These are phyloP conservation scores for Geococcyx californianus DNA, from an alignment of 2,113 vertebrate species.

Conservation along the genomic window DNA sequence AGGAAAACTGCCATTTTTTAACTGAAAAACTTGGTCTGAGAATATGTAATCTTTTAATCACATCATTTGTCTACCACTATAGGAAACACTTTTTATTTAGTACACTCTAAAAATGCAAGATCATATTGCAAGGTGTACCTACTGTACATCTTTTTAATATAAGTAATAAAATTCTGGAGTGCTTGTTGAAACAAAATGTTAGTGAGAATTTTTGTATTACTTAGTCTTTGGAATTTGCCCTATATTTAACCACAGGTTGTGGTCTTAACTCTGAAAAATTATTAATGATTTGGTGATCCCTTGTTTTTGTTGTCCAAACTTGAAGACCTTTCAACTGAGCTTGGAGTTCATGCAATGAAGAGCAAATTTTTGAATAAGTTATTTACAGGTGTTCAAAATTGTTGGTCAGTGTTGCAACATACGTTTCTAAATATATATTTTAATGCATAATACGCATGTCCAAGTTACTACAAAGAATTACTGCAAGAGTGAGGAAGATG, in stretches of 20 bases:
- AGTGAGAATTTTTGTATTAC: neutral
- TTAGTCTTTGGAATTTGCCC: neutral
- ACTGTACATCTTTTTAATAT: neutral
- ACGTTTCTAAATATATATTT: neutral
- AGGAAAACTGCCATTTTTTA: neutral
- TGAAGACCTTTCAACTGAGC: neutral
- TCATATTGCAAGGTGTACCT: neutral
- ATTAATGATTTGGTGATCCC: neutral
- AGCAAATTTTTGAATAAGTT: neutral
- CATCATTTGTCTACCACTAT: neutral
- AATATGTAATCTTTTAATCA: neutral
- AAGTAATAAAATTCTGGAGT: neutral
- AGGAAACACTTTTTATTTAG: neutral
- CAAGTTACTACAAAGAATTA: neutral
- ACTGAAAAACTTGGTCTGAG: neutral
- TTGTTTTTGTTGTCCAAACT: neutral
- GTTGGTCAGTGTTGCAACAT: neutral
- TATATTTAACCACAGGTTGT: neutral
- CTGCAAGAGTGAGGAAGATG: neutral
- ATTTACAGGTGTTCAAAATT: neutral
- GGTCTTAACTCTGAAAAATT: neutral
- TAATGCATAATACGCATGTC: neutral
- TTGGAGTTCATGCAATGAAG: neutral
- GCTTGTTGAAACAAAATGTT: neutral
- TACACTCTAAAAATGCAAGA: neutral